A percentile compares a stretch with the other conserved stretches of the same genome.
phyloP scores from a whole-genome alignment of 2,797 vertebrate species.

The Gouania willdenowi region DNA sequence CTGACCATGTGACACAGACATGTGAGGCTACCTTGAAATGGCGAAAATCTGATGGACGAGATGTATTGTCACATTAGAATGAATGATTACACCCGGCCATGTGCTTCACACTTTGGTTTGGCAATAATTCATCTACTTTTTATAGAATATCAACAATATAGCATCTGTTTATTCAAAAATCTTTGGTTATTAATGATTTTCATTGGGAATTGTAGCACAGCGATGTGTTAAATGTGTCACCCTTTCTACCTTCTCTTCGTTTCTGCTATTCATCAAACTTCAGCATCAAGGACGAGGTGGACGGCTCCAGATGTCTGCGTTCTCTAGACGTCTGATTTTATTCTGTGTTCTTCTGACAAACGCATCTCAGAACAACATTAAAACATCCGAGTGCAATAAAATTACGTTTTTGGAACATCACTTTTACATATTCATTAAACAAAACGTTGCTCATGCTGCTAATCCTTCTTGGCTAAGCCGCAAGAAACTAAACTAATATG shows the following conservation, averaged over 20 bases:
- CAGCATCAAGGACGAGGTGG: slow-evolving; percentile 33
- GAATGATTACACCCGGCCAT: slow-evolving; percentile 13
- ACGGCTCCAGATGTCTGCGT: slow-evolving; percentile 21
- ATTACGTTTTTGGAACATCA: too few species aligned
- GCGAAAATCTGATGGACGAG: slow-evolving; percentile 49
- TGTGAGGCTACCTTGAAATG: slow-evolving; percentile 59
- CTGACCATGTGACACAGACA: slow-evolving; percentile 38
- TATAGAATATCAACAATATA: slow-evolving; percentile 40
- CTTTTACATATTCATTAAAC: too few species aligned
- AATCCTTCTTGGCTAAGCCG: too few species aligned
- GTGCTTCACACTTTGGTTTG: slow-evolving; percentile 13
- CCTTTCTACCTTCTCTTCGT: slow-evolving; percentile 26
- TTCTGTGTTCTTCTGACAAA: slow-evolving; percentile 26
- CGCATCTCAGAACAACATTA: too few species aligned
- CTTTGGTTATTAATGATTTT: slow-evolving; percentile 34
- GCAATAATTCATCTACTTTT: slow-evolving; percentile 45
- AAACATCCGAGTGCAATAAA: too few species aligned
- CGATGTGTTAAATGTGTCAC: slow-evolving; percentile 40
- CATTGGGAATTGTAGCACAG: slow-evolving; percentile 3
- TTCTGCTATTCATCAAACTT: slow-evolving; percentile 42
- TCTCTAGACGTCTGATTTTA: slow-evolving; percentile 42
- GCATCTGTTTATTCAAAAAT: slow-evolving; percentile 48
- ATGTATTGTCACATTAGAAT: slow-evolving; percentile 27
- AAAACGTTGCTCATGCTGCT: too few species aligned
- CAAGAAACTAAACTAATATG: too few species aligned